Conservation (phyloP, 2,888 invertebrate genomes). For the Deladenus siricidicola region DNA sequence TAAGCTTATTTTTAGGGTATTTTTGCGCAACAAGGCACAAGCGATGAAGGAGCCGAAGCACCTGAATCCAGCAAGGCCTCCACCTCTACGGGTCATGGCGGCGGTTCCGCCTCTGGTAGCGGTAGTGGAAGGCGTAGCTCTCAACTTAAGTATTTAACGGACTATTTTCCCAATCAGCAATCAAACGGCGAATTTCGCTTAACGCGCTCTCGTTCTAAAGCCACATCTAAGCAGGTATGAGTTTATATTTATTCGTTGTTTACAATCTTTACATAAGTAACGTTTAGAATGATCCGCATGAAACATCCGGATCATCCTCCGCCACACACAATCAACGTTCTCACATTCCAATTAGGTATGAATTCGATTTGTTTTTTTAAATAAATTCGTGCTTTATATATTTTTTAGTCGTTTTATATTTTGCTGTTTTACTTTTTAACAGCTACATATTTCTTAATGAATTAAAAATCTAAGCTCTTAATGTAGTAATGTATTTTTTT, state of each 20-base stretch:
- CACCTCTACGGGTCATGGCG: background rate
- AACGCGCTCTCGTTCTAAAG: conserved; percentile 27
- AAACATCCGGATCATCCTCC: conserved; percentile 2
- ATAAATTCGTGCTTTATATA: no score
- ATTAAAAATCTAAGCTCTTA: no score
- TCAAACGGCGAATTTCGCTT: conserved; percentile 19
- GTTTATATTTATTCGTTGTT: no score
- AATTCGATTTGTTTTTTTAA: no score
- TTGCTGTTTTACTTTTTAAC: no score
- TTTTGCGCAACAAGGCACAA: background rate
- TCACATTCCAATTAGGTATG: background rate
- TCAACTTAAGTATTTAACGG: conserved; percentile 27
- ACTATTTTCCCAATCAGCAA: conserved; percentile 33
- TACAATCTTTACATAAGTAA: background rate
- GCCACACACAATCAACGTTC: background rate
- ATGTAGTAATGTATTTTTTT: no score
- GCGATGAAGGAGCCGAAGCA: background rate
- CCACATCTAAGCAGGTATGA: background rate
- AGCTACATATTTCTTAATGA: no score
- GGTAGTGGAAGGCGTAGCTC: conserved; percentile 3
- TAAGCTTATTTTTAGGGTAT: background rate
- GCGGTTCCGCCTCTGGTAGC: background rate
- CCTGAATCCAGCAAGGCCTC: background rate
- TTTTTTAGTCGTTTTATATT: no score
- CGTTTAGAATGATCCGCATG: background rate